phyloP scores from a whole-genome alignment of 2,113 vertebrate species.

The Octodon degus region DNA sequence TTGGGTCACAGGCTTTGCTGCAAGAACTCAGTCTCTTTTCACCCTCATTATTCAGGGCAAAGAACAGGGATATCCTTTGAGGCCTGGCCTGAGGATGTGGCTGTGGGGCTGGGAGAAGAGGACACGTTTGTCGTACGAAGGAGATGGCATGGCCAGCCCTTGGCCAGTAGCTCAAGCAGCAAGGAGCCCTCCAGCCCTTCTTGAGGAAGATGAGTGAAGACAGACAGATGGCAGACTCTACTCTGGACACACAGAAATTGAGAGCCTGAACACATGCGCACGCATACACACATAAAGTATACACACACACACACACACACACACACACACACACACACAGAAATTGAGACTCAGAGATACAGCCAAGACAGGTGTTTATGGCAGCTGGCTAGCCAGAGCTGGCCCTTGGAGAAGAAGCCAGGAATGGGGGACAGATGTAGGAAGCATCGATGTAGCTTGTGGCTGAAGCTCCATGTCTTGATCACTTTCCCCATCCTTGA shows the following conservation, averaged over 20 bases:
- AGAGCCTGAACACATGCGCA: neutral
- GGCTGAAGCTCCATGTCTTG: neutral
- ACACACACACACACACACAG: no score
- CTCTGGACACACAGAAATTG: neutral
- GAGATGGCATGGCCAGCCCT: neutral
- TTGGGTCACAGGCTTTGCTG: neutral
- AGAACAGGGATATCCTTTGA: fast-evolving
- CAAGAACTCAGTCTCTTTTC: neutral
- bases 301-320: no score
- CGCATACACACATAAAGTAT: no score
- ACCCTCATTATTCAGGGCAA: neutral
- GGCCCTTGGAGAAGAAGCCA: neutral
- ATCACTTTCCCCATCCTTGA: neutral
- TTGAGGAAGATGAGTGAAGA: neutral
- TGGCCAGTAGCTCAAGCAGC: neutral
- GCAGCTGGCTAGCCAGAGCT: neutral
- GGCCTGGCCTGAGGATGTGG: neutral
- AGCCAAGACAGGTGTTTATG: neutral
- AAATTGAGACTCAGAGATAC: neutral
- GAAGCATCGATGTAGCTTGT: neutral
- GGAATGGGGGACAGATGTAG: neutral
- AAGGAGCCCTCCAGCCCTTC: neutral
- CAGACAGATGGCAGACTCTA: neutral
- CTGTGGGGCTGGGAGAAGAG: neutral
- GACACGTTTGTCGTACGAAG: neutral